A percentile compares a stretch with the other conserved stretches of the same genome.
phyloP scores from a whole-genome alignment of 2,888 invertebrate species.

The Neria commutata region DNA sequence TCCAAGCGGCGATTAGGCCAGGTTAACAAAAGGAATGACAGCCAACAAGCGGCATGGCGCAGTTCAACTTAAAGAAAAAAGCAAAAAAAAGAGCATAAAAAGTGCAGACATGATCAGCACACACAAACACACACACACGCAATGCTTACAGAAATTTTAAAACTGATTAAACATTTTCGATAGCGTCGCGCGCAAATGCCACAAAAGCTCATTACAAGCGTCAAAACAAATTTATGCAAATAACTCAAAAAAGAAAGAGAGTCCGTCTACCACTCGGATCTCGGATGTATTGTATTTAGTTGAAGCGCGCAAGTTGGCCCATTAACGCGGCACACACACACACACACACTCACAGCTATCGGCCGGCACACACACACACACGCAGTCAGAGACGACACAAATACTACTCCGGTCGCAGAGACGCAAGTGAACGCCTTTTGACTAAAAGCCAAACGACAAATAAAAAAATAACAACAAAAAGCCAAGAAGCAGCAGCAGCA shows the following conservation, averaged over 20 bases:
- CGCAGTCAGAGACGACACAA: too few species aligned
- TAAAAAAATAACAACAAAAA: too few species aligned
- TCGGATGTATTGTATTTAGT: too few species aligned
- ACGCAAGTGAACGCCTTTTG: too few species aligned
- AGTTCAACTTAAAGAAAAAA: constrained; percentile 11
- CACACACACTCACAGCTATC: too few species aligned
- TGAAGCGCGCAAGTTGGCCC: background rate
- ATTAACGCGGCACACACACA: background rate
- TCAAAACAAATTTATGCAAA: constrained; percentile 60
- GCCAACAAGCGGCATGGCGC: constrained; percentile 26
- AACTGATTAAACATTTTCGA: constrained; percentile 47
- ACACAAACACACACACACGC: constrained; percentile 23
- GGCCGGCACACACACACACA: too few species aligned
- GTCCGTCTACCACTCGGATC: constrained; percentile 19
- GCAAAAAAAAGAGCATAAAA: constrained; percentile 18
- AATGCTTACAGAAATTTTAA: constrained; percentile 10
- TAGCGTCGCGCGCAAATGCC: constrained; percentile 48
- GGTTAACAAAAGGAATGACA: constrained; percentile 3
- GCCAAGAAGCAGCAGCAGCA: too few species aligned
- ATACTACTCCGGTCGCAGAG: too few species aligned
- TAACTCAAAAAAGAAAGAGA: constrained; percentile 23
- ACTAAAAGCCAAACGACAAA: too few species aligned
- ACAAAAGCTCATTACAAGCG: constrained; percentile 56
- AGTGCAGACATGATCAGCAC: constrained; percentile 7
- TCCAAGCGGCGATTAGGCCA: constrained; percentile 42